These are phyloP conservation scores for Sebastes kiyomatsui DNA, from an alignment of 2,797 vertebrate species.

Conservation along the genomic window DNA sequence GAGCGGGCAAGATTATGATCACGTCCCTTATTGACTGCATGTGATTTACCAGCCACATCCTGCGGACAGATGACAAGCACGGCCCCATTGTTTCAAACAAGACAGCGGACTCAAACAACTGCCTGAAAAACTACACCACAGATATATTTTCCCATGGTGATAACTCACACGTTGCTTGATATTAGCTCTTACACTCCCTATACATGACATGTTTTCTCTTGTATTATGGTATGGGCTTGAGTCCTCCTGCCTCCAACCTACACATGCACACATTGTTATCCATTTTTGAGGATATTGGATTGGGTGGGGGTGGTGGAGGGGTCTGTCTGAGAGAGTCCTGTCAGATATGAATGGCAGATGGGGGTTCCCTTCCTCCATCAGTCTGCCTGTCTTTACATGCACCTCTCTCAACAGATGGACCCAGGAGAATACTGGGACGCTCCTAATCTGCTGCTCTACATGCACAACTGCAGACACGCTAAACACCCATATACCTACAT, in stretches of 20 bases:
- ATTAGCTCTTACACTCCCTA: conserved; percentile 4
- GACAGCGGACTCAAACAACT: conserved; percentile 20
- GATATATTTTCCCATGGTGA: background rate
- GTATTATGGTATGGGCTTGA: background rate
- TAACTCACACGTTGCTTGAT: conserved; percentile 24
- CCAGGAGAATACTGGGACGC: conserved; percentile 68
- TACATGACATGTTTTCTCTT: background rate
- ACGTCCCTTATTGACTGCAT: conserved; percentile 29
- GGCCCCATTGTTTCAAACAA: conserved; percentile 35
- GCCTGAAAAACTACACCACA: conserved; percentile 9
- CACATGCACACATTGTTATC: background rate
- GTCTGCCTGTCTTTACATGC: conserved; percentile 31
- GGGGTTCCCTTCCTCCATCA: conserved; percentile 55
- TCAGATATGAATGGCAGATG: conserved; percentile 69
- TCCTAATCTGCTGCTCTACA: conserved; percentile 76
- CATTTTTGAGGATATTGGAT: conserved; percentile 20
- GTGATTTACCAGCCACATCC: conserved; percentile 53
- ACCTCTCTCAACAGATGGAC: conserved; percentile 75
- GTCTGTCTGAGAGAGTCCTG: conserved; percentile 12
- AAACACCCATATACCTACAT: conserved; percentile 36
- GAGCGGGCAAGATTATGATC: conserved; percentile 32
- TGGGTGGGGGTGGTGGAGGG: background rate
- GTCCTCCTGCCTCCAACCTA: background rate
- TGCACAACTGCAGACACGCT: conserved; percentile 40
- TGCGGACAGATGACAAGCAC: conserved; percentile 42